Evolutionary conservation across 1,140 invertebrate species (phyloP), one percentile per base, ranked within the genome.

Genomic region (Tetragonula clypearis): DNA sequence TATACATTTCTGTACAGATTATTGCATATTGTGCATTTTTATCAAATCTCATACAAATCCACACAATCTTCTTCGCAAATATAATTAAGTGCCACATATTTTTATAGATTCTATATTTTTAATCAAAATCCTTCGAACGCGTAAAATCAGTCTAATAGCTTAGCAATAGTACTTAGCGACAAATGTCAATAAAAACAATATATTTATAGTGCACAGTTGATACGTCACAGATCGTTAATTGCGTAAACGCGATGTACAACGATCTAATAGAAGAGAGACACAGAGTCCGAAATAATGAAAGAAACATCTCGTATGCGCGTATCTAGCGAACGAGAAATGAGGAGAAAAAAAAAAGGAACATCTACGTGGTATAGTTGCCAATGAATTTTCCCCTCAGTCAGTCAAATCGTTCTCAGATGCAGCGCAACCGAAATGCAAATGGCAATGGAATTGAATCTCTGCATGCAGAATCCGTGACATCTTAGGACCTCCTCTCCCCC

Each of bases 361-460:
- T n/a, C 15, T 66, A 62, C 23, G 14, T n/a, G 11, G 23, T 62
- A 62, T 0, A 62, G 23, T n/a, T n/a, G 11, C 12, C n/a, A 14
- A 15, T n/a, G 41, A 9, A 35, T 19, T 8, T 68, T 68, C 35
- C 30, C 17, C 30, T 35, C 35, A 35, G 17, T 35, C 26, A 11
- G 2, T 21, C 2, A 35, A 68, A 26, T 19, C 19, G 12, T 12
- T 41, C 21, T n/a, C 11, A 69, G 19, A 69, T 21, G 21, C 19
- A 49, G 21, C 21, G 19, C 21, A 69, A 69, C 56, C 75, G 60
- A 26, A 17, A 78, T 78, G 58, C 56, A 77, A 78, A 78, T 78
- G 1, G 21, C 0, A 66, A 21, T 19, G 19, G 14, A 79, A 81
- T 60, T 58, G 26, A 71, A 56, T 79, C 35, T 68, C 49, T 49